phyloP scores from a whole-genome alignment of 2,888 invertebrate species.

The Masnerella sp. region DNA sequence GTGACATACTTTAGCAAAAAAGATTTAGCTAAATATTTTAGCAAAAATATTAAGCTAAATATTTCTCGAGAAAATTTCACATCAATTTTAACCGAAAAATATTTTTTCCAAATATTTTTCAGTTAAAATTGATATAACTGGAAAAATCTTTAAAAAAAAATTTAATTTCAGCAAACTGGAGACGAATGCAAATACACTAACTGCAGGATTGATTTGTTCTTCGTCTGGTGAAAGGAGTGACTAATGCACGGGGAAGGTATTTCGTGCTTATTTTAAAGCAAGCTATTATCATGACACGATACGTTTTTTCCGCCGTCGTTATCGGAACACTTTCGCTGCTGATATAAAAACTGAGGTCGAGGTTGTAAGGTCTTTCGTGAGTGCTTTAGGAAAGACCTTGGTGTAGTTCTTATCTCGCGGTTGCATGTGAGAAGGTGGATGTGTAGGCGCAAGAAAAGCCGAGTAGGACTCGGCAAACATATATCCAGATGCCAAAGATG shows the following conservation, averaged over 20 bases:
- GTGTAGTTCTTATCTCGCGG: conserved; percentile 47
- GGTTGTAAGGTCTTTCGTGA: conserved; percentile 54
- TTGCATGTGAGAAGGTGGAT: conserved; percentile 39
- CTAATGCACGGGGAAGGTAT: conserved; percentile 13
- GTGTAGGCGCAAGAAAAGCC: conserved; percentile 46
- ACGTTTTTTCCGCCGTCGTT: conserved; percentile 32
- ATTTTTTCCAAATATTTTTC: too few species aligned
- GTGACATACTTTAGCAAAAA: too few species aligned
- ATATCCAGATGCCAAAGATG: conserved; percentile 54
- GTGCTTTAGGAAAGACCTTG: conserved; percentile 50
- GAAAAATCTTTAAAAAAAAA: too few species aligned
- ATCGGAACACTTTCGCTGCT: conserved; percentile 45
- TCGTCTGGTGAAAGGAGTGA: conserved; percentile 5
- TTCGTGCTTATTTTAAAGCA: conserved; percentile 18
- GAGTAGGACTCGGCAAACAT: conserved; percentile 44
- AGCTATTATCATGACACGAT: conserved; percentile 30
- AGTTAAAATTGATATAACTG: too few species aligned
- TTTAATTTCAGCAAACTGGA: too few species aligned
- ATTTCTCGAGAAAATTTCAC: too few species aligned
- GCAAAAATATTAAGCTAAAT: too few species aligned
- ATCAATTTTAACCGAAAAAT: too few species aligned
- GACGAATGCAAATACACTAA: conserved; percentile 5
- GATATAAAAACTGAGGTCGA: conserved; percentile 53
- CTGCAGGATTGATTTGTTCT: not conserved
- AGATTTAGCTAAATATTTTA: too few species aligned